phyloP scores from a whole-genome alignment of 2,113 vertebrate genomes.

The Bolborhynchus lineola region DNA sequence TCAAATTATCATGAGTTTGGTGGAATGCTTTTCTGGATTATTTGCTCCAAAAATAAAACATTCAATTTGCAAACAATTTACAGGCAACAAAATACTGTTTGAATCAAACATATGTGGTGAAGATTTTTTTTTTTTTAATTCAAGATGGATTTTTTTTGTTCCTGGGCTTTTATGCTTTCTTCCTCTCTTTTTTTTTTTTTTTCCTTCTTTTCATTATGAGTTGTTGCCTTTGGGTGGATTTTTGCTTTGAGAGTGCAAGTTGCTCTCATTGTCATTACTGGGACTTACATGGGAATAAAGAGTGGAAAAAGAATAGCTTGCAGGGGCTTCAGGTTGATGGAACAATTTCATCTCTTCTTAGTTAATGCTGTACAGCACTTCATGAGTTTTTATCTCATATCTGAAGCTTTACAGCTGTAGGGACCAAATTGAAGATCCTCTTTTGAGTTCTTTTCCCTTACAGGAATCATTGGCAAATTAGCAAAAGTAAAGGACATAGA shows the following conservation, averaged over 20 bases:
- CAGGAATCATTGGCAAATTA: not conserved
- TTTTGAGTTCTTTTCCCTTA: not conserved
- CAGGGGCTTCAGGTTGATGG: conserved; percentile 15
- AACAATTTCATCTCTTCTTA: conserved; percentile 43
- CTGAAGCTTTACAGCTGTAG: conserved; percentile 61
- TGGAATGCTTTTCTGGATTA: conserved; percentile 28
- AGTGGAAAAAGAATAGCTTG: conserved; percentile 39
- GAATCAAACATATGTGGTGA: not conserved
- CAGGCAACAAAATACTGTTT: conserved; percentile 43
- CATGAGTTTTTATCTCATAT: conserved; percentile 59
- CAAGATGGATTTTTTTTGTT: not conserved
- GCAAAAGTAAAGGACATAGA: not conserved
- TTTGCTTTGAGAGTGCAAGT: not conserved
- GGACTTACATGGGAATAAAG: conserved; percentile 12
- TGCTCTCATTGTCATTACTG: not conserved
- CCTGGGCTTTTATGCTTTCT: not conserved
- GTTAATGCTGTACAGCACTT: conserved; percentile 55
- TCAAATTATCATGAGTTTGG: conserved; percentile 56
- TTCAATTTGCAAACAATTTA: conserved; percentile 37
- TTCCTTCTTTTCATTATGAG: not conserved
- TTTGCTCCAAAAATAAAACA: conserved; percentile 53
- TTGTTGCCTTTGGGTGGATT: conserved; percentile 46
- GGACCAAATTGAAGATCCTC: not conserved
- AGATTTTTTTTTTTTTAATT: not conserved
- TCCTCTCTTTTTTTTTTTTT: no score